Base-by-base conservation (phyloP, 2,888 invertebrate species). In the Teleiodes luculella region DNA sequence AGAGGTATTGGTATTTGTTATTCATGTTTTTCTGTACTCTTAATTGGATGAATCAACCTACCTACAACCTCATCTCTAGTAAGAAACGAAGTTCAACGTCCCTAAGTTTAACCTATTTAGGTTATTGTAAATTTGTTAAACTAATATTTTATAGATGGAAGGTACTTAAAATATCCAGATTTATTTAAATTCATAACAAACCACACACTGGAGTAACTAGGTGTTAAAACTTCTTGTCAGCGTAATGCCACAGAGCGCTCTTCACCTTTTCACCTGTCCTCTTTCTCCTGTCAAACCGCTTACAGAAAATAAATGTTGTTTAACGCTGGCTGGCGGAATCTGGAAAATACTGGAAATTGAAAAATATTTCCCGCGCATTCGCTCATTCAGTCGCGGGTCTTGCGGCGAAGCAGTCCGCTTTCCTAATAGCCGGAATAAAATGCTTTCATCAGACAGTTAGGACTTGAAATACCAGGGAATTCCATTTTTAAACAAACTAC, bases 281-380 rank as follows among this genome's bases (percentile, higher is more conserved):
- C 77, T 76, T 74, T 72, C 71, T 70, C 13, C 13, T n/a, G 24
- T 20, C n/a, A 43, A 43, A 43, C 28, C 28, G 43, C 28, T 43
- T 43, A 43, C 61, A 67, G 68, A 70, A 76, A 75, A 75, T 75
- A 71, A 75, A 72, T 64, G 70, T 71, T 75, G 64, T 74, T 76
- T 70, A 72, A 70, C 65, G 71, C 67, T 62, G 57, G 55, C 58
- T 57, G 55, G 57, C 58, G 64, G 62, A 65, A 69, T 68, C 70
- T 69, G 63, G 65, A 66, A 77, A 74, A 74, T 72, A 62, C 70
- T 69, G 63, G 65, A 66, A 77, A 74, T 74, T 72, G 63, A 65
- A 67, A 77, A 74, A 75, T 73, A 72, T 78, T 77, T 74, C 63
- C 68, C 71, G 75, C 73, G 74, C 72, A 72, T 78, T 74, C 62